phyloP scores from a whole-genome alignment of 2,797 vertebrate species.

The Microtus californicus region DNA sequence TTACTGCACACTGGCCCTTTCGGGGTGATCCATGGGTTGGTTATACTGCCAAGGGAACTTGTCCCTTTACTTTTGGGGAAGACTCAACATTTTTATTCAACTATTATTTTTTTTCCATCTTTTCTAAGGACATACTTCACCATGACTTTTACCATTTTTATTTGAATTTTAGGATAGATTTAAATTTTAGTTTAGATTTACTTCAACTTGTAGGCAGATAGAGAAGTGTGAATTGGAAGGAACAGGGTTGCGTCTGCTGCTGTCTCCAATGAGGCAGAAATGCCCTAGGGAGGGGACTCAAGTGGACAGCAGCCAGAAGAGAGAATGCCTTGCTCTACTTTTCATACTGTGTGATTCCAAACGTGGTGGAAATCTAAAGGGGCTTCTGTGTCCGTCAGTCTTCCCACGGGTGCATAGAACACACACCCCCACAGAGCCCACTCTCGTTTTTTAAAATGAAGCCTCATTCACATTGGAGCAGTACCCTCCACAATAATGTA shows the following conservation, averaged over 20 bases:
- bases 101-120: neutral
- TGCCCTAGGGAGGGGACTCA: neutral
- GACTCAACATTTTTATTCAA: neutral
- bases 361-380: constrained; percentile 8
- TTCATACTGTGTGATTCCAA: constrained; percentile 11
- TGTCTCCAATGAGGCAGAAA: neutral
- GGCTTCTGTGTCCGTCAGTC: constrained; percentile 17
- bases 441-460: constrained; percentile 16
- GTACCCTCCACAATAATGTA: neutral
- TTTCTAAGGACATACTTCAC: neutral
- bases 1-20: constrained; percentile 8
- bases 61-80: neutral
- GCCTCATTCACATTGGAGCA: neutral
- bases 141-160: constrained; percentile 11
- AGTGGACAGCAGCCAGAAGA: neutral
- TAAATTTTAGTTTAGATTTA: constrained; percentile 36
- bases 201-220: constrained; percentile 7
- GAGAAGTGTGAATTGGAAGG: neutral
- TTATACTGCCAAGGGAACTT: neutral
- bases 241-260: neutral
- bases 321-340: neutral
- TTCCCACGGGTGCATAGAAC: neutral
- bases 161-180: constrained; percentile 36
- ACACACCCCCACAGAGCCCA: neutral
- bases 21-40: constrained; percentile 8